Percentiles rank a stretch among this genome's conserved stretches.
Evolutionary conservation across 2,888 invertebrate genomes (phyloP).

Genomic region (Nomada hirtipes): DNA sequence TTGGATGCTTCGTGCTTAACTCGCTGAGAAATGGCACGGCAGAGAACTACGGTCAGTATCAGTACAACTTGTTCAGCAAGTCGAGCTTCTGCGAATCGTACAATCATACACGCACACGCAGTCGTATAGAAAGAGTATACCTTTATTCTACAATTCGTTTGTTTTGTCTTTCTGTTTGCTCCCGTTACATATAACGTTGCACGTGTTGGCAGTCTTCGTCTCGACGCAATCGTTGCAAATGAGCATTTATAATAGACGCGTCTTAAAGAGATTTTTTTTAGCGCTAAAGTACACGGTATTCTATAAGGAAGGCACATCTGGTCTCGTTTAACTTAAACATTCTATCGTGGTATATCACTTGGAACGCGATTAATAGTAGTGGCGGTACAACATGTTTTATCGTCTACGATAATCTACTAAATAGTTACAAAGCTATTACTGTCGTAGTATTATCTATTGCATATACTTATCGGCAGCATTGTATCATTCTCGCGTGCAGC

Average conservation of each 20-base stretch:
- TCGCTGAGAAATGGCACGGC: slow-evolving; percentile 31
- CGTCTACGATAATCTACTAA: slow-evolving; percentile 48
- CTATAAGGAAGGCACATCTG: slow-evolving; percentile 76
- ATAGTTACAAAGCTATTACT: slow-evolving; percentile 53
- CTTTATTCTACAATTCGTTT: slow-evolving; percentile 56
- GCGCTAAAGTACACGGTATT: slow-evolving; percentile 50
- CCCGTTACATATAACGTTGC: slow-evolving; percentile 60
- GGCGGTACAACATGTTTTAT: slow-evolving; percentile 44
- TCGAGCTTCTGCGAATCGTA: background rate
- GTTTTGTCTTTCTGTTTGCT: slow-evolving; percentile 35
- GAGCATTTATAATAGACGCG: slow-evolving; percentile 62
- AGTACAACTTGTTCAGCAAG: background rate
- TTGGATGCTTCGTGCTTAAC: slow-evolving; percentile 23
- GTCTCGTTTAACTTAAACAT: slow-evolving; percentile 67
- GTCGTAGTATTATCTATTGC: slow-evolving; percentile 43
- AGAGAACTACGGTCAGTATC: background rate
- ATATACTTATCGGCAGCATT: slow-evolving; percentile 61
- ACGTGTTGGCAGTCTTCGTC: slow-evolving; percentile 76
- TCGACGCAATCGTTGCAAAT: slow-evolving; percentile 68
- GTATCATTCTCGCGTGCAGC: slow-evolving; percentile 41
- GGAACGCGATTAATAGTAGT: slow-evolving; percentile 70
- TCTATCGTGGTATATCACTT: slow-evolving; percentile 77
- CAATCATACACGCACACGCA: background rate
- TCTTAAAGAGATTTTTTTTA: slow-evolving; percentile 31
- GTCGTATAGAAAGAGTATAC: slow-evolving; percentile 53